Conservation (phyloP, 2,797 vertebrate genomes). For the Leuciscus waleckii region DNA sequence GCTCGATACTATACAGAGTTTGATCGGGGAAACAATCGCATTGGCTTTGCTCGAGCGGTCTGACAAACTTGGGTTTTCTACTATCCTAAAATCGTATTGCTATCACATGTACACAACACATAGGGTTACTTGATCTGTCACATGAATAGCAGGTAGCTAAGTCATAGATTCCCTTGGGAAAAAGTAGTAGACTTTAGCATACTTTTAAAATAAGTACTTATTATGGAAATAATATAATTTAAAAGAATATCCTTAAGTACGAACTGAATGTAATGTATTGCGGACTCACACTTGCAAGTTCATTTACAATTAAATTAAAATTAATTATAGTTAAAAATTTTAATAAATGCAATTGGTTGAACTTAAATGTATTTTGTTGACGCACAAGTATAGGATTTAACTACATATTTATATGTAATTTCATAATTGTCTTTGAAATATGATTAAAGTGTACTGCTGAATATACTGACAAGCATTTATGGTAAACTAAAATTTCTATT, state of each 20-base stretch:
- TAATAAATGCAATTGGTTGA: background rate
- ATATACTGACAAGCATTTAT: background rate
- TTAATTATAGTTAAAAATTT: background rate
- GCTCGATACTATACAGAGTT: conserved; percentile 96
- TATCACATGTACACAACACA: background rate
- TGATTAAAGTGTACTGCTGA: background rate
- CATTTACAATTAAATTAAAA: background rate
- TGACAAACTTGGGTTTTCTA: conserved; percentile 68
- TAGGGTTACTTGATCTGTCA: background rate
- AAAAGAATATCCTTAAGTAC: background rate
- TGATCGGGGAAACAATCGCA: conserved; percentile 90
- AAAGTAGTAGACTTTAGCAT: background rate
- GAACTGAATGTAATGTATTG: background rate
- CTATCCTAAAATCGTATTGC: background rate
- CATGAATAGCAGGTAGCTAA: background rate
- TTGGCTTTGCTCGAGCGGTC: conserved; percentile 92
- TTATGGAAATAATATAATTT: background rate
- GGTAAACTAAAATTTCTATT: background rate
- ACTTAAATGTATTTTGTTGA: background rate
- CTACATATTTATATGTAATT: background rate
- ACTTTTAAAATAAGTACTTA: background rate
- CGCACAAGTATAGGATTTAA: background rate
- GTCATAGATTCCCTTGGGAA: background rate
- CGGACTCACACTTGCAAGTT: background rate
- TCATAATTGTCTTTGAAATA: background rate